Evolutionary conservation across 1,140 invertebrate species (phyloP).

Genomic region (Galleria mellonella): DNA sequence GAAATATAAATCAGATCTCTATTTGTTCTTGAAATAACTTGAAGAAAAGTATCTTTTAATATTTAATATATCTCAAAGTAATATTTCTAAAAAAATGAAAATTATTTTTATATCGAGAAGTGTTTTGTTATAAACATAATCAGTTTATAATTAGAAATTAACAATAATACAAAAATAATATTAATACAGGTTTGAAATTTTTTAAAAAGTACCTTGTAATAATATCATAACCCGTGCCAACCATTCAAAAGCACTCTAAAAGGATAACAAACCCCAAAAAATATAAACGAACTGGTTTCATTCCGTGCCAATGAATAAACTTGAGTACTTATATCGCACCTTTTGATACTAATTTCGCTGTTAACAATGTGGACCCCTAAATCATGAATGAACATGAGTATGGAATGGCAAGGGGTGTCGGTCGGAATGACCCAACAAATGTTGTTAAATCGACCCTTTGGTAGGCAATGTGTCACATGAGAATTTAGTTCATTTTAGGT

Average conservation of each 20-base stretch:
- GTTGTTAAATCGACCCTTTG: conserved; percentile 17
- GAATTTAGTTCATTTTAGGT: no score
- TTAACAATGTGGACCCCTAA: conserved; percentile 39
- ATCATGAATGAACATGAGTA: conserved; percentile 52
- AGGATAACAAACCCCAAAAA: conserved; percentile 23
- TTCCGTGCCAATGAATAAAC: conserved; percentile 35
- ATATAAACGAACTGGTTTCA: conserved; percentile 25
- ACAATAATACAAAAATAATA: no score
- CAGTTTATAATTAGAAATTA: no score
- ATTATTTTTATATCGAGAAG: no score
- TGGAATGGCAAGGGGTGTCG: conserved; percentile 28
- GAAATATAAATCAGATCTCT: no score
- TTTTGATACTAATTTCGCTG: conserved; percentile 45
- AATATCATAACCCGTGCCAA: conserved; percentile 5
- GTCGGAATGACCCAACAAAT: conserved; percentile 26
- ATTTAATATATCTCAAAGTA: no score
- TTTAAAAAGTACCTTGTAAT: no score
- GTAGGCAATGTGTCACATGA: conserved; percentile 3
- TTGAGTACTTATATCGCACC: conserved; percentile 36
- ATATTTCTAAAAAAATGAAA: no score
- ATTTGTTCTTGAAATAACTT: no score
- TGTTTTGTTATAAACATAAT: no score
- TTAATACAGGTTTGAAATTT: no score
- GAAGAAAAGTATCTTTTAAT: no score
- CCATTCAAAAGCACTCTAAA: conserved; percentile 17